Conservation (phyloP, 2,797 vertebrate species). For the Mallotus villosus region DNA sequence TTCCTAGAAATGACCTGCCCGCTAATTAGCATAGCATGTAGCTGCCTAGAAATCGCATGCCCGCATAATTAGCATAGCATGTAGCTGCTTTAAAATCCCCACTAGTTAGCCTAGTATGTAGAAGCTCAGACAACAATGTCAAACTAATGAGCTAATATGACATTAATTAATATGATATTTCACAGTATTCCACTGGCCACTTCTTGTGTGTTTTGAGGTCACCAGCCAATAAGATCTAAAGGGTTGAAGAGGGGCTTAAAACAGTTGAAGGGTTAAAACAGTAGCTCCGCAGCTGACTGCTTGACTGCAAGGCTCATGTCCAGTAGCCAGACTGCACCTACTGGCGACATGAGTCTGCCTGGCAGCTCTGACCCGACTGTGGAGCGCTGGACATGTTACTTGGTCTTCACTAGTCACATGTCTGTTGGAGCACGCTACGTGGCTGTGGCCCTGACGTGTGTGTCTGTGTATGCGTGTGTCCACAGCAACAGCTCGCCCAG, state of each 20-base stretch:
- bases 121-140: background rate
- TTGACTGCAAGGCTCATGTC: conserved; percentile 54
- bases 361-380: background rate
- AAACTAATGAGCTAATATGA: background rate
- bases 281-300: conserved; percentile 30
- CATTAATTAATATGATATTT: background rate
- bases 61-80: background rate
- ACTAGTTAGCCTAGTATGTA: background rate
- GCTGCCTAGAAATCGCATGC: background rate
- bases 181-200: conserved; percentile 7
- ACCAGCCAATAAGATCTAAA: background rate
- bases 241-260: background rate
- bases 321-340: background rate
- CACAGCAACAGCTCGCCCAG: conserved; percentile 98
- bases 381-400: background rate
- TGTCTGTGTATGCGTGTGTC: conserved; percentile 31
- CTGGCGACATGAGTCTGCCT: background rate
- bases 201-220: conserved; percentile 50
- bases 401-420: too few species aligned
- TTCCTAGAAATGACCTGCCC: background rate
- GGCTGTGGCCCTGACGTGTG: too few species aligned
- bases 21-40: background rate
- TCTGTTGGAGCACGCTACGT: too few species aligned
- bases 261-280: background rate
- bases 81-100: background rate